phyloP scores from a whole-genome alignment of 1,140 invertebrate species.

The Tetragnatha versicolor region DNA sequence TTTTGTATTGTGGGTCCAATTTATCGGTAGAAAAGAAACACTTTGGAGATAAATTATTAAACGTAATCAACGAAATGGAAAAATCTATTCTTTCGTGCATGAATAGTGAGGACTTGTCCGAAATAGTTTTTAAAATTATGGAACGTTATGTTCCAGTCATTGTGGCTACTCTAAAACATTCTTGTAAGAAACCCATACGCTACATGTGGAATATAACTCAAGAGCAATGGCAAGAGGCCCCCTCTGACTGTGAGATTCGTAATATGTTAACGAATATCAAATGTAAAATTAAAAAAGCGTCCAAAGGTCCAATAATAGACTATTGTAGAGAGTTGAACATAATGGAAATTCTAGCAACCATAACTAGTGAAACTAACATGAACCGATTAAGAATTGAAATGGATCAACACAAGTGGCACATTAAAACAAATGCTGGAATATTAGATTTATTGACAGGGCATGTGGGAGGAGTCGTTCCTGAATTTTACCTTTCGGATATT shows the following conservation, averaged over 20 bases:
- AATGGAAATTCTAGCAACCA: background rate
- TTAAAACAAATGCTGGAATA: conserved; percentile 7
- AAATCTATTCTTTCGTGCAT: background rate
- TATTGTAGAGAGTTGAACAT: background rate
- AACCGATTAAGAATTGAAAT: background rate
- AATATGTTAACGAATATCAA: background rate
- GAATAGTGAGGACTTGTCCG: background rate
- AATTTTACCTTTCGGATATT: conserved; percentile 11
- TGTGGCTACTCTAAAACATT: background rate
- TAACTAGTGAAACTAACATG: conserved; percentile 2
- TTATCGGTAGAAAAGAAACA: background rate
- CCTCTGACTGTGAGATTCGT: background rate
- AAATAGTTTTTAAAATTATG: conserved; percentile 7
- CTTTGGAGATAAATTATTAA: background rate
- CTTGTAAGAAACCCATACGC: background rate
- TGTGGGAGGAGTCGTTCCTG: background rate
- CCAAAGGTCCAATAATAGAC: background rate
- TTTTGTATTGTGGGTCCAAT: conserved; percentile 27
- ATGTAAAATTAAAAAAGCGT: conserved; percentile 1
- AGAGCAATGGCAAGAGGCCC: conserved; percentile 16
- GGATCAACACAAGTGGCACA: conserved; percentile 14
- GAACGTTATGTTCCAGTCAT: background rate
- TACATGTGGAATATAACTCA: conserved; percentile 10
- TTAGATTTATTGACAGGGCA: conserved; percentile 28
- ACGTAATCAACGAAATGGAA: background rate